Base-by-base conservation (phyloP, 2,888 invertebrate genomes). In the Ophion obscuratus region DNA sequence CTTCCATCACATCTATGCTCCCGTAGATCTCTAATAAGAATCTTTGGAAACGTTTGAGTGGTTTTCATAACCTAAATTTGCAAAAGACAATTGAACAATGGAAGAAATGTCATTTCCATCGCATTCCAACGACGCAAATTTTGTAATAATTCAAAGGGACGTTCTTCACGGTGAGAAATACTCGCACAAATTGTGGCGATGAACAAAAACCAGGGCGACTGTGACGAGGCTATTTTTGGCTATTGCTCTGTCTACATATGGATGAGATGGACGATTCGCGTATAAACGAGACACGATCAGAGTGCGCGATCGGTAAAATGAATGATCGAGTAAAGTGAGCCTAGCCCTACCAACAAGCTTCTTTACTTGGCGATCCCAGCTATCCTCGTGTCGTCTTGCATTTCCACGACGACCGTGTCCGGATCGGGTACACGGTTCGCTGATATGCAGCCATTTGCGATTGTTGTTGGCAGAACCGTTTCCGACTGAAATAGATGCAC, bases 301-400 rank as follows among this genome's bases (percentile, higher is more conserved):
- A 74, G 81, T 86, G 88, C 78, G 80, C 83, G 83, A 78, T 84
- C 59, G 24, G 70, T 40, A 68, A 40, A 84, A 87, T 81, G 62
- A 78, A 44, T 81, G 85, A 87, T 75, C 79, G 87, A 88, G 78
- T 88, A 91, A 90, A 90, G 89, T 91, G 91, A 92, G 92, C 91
- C 93, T 93, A 93, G 93, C 93, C 94, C 93, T 94, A 94, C 93
- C 93, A 93, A 93, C 91, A 94, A 93, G 92, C 89, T 91, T 93
- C 91, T 93, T 94, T 93, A 94, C 93, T 94, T 93, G 93, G 93
- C 92, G 93, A 93, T 92, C 92, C 92, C 93, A 90, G 92, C 88
- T 90, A 93, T 93, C 91, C 93, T 93, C 74, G 93, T 88, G 83
- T 93, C 94, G 84, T 94, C 93, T 87, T 93, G 93, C 93, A 94